These are phyloP conservation scores for Liparis tanakae DNA, from an alignment of 2,797 vertebrate genomes.

Conservation along the genomic window DNA sequence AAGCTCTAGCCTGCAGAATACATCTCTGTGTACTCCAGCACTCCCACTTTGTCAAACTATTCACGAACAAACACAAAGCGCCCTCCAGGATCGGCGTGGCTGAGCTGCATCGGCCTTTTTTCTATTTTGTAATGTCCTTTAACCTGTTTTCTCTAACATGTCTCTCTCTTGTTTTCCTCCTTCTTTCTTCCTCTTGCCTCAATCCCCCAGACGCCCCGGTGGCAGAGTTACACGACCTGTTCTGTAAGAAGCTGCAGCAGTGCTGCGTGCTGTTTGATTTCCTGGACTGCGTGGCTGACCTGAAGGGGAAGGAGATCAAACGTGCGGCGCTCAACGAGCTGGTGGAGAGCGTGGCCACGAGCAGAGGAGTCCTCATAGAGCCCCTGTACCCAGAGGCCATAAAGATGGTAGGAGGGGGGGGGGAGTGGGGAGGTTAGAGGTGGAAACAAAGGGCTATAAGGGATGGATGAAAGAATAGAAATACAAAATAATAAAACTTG, in stretches of 20 bases:
- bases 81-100: constrained; percentile 12
- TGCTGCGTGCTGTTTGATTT: constrained; percentile 94
- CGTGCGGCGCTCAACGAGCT: constrained; percentile 92
- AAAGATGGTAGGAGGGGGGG: constrained; percentile 87
- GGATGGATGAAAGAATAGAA: background rate
- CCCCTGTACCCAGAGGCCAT: constrained; percentile 93
- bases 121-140: constrained; percentile 13
- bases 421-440: background rate
- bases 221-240: constrained; percentile 91
- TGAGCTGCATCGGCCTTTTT: background rate
- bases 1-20: constrained; percentile 30
- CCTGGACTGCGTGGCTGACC: constrained; percentile 93
- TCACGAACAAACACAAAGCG: constrained; percentile 25
- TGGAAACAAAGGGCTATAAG: background rate
- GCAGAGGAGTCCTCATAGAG: constrained; percentile 92
- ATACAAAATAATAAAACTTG: too few relatives aligned
- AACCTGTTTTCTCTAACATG: constrained; percentile 27
- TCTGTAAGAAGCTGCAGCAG: constrained; percentile 95
- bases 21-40: constrained; percentile 25
- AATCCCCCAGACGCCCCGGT: constrained; percentile 86
- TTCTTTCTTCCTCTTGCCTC: constrained; percentile 6
- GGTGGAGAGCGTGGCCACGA: constrained; percentile 92
- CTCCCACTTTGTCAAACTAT: constrained; percentile 38
- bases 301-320: constrained; percentile 96
- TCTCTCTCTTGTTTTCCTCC: constrained; percentile 12